A percentile compares a stretch with the other conserved stretches of the same genome.
These are phyloP conservation scores for Euglossa dilemma DNA, from an alignment of 1,140 invertebrate genomes.

Conservation along the genomic window DNA sequence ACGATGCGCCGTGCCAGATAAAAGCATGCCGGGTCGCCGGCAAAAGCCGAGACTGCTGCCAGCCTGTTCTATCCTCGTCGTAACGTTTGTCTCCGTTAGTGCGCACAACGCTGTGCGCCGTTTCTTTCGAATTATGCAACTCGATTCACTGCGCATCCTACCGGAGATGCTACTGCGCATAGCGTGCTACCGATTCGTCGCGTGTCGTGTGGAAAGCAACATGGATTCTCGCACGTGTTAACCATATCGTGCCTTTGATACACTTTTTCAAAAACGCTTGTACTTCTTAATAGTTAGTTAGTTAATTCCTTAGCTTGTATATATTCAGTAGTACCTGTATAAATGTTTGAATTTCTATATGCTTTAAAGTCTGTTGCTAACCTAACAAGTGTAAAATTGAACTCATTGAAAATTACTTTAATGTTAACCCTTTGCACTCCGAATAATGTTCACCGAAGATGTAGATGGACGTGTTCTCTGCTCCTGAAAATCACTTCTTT, in stretches of 20 bases:
- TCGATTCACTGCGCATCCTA: conserved; percentile 29
- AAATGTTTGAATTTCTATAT: too few species aligned
- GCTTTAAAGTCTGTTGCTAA: too few species aligned
- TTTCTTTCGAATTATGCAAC: conserved; percentile 69
- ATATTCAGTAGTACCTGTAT: too few species aligned
- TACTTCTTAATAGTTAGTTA: too few species aligned
- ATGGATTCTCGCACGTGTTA: conserved; percentile 19
- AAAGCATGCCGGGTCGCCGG: conserved; percentile 43
- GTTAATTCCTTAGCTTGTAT: too few species aligned
- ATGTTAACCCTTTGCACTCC: too few species aligned
- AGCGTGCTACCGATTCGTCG: conserved; percentile 29
- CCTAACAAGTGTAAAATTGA: too few species aligned
- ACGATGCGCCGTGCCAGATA: conserved; percentile 68
- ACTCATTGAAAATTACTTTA: too few species aligned
- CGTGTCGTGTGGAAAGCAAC: conserved; percentile 3
- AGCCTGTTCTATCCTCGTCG: conserved; percentile 2
- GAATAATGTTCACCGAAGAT: too few species aligned
- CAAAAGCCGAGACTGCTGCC: conserved; percentile 18
- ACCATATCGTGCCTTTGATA: neutral
- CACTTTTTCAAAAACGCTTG: too few species aligned
- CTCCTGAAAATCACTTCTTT: too few species aligned
- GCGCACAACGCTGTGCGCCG: conserved; percentile 28
- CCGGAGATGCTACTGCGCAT: neutral
- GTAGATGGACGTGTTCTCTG: too few species aligned
- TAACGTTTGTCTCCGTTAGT: neutral